phyloP scores from a whole-genome alignment of 2,797 vertebrate species.

The Macroramphosus scolopax region DNA sequence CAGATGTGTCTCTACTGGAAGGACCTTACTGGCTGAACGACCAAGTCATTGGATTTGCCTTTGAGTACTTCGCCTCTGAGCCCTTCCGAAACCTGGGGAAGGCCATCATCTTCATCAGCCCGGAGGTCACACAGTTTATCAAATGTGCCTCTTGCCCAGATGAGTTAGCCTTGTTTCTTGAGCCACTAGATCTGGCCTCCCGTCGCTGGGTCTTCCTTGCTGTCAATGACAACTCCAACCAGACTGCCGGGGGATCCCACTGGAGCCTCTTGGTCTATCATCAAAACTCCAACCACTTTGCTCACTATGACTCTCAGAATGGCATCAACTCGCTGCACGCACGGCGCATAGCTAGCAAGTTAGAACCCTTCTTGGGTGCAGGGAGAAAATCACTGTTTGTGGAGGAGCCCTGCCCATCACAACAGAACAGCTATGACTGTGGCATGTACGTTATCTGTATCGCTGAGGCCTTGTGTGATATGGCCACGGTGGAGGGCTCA shows the following conservation, averaged over 20 bases:
- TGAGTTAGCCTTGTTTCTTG: slow-evolving; percentile 88
- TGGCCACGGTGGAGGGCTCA: slow-evolving; percentile 69
- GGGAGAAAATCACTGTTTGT: slow-evolving; percentile 76
- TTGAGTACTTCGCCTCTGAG: slow-evolving; percentile 88
- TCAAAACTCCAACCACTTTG: slow-evolving; percentile 81
- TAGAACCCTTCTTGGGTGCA: slow-evolving; percentile 83
- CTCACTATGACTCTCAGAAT: slow-evolving; percentile 94
- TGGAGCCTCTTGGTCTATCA: slow-evolving; percentile 95
- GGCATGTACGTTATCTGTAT: slow-evolving; percentile 98
- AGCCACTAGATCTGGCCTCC: slow-evolving; percentile 83
- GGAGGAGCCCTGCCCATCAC: slow-evolving; percentile 89
- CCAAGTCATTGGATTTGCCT: slow-evolving; percentile 93
- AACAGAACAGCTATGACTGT: slow-evolving; percentile 98
- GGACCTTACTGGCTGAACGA: slow-evolving; percentile 96
- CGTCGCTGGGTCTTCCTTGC: slow-evolving; percentile 89
- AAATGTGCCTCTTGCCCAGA: slow-evolving; percentile 87
- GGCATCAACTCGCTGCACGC: slow-evolving; percentile 88
- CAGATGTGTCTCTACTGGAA: slow-evolving; percentile 88
- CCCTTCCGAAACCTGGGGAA: slow-evolving; percentile 81
- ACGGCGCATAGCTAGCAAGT: slow-evolving; percentile 83
- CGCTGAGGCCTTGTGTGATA: slow-evolving; percentile 86
- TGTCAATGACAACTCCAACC: slow-evolving; percentile 93
- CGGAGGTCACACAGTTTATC: slow-evolving; percentile 97
- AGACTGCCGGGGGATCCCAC: slow-evolving; percentile 90
- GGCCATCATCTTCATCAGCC: slow-evolving; percentile 86